Conservation (phyloP, 2,888 invertebrate species). For the Agrochola lota region DNA sequence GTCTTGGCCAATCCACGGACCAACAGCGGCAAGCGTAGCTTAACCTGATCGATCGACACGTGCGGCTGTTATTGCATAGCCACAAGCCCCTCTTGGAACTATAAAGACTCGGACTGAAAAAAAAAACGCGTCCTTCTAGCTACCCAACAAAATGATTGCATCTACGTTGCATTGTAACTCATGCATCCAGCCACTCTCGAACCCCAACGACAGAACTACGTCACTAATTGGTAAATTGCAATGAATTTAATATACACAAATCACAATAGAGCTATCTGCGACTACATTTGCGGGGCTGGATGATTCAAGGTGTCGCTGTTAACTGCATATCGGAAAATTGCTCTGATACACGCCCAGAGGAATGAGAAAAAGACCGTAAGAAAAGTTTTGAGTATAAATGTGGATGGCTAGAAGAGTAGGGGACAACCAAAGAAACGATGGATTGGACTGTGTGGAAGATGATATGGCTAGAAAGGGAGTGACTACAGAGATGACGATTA, state of each 20-base stretch:
- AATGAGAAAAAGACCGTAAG: neutral
- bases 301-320: slow-evolving; percentile 58
- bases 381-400: neutral
- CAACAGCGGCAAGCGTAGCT: no score
- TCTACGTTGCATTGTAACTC: slow-evolving; percentile 11
- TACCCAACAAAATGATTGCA: slow-evolving; percentile 14
- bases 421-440: neutral
- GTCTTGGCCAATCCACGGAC: no score
- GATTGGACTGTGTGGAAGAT: neutral
- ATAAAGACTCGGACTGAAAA: no score
- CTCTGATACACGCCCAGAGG: slow-evolving; percentile 7
- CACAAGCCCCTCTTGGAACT: no score
- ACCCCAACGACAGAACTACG: slow-evolving; percentile 31
- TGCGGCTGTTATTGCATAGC: no score
- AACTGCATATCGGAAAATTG: slow-evolving; percentile 50
- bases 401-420: neutral
- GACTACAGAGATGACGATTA: neutral
- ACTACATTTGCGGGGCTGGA: slow-evolving; percentile 24
- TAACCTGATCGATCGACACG: no score
- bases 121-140: neutral
- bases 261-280: slow-evolving; percentile 55
- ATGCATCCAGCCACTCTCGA: slow-evolving; percentile 22
- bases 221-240: slow-evolving; percentile 61
- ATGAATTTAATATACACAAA: slow-evolving; percentile 51
- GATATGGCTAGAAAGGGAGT: neutral